Conservation (phyloP, 2,888 invertebrate genomes). For the Digitonthophagus gazella region DNA sequence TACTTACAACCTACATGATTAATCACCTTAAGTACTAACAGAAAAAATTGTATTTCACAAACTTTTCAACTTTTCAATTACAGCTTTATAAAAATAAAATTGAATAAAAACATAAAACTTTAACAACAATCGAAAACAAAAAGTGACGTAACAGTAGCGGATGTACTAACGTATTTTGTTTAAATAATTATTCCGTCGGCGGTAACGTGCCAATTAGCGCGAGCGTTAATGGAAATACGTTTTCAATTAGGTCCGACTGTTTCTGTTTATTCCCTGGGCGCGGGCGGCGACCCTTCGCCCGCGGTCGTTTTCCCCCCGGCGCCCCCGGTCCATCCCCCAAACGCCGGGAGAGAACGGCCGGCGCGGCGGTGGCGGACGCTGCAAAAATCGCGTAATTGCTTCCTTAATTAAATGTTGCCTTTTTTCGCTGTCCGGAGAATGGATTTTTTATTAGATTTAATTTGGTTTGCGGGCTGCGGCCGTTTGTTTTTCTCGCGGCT, state of each 20-base stretch:
- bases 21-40: too few relatives aligned
- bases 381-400: conserved; percentile 22
- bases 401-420: conserved; percentile 26
- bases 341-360: neutral
- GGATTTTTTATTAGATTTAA: conserved; percentile 27
- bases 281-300: neutral
- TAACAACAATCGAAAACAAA: neutral
- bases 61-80: too few relatives aligned
- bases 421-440: conserved; percentile 24
- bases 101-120: too few relatives aligned
- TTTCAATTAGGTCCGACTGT: neutral
- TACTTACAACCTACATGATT: too few relatives aligned
- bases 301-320: too few relatives aligned
- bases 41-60: too few relatives aligned
- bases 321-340: neutral
- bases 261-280: neutral
- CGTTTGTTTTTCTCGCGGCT: conserved; percentile 20
- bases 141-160: neutral
- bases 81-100: too few relatives aligned
- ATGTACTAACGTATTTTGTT: neutral
- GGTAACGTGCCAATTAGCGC: neutral
- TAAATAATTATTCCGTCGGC: neutral
- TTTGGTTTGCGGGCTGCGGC: conserved; percentile 15
- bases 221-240: neutral
- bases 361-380: neutral